Evolutionary conservation across 1,140 invertebrate genomes (phyloP).

Genomic region (Cardiocondyla obscurior): DNA sequence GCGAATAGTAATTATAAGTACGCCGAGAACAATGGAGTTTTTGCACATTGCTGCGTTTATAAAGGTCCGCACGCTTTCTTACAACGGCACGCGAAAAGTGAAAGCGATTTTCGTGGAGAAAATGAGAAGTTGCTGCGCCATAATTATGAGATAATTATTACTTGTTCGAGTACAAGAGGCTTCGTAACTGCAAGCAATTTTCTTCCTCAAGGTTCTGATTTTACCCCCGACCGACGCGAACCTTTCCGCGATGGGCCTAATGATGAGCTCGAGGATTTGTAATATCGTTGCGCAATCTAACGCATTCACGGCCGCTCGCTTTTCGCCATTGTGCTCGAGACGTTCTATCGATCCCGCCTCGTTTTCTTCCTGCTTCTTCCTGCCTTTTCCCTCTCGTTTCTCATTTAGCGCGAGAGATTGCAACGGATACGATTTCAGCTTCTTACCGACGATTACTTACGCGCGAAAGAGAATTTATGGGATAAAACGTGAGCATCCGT

Average conservation of each 20-base stretch:
- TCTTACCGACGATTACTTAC: constrained; percentile 60
- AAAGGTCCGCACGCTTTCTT: not conserved
- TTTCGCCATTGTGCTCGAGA: constrained; percentile 71
- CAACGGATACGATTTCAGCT: constrained; percentile 42
- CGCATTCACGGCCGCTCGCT: constrained; percentile 63
- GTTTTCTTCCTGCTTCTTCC: constrained; percentile 37
- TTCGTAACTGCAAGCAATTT: constrained; percentile 49
- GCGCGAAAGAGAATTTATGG: constrained; percentile 19
- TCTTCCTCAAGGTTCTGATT: constrained; percentile 12
- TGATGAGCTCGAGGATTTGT: constrained; percentile 63
- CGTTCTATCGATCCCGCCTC: constrained; percentile 71
- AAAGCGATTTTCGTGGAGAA: constrained; percentile 16
- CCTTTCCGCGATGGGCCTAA: constrained; percentile 69
- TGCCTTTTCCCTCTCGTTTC: not conserved
- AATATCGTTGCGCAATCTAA: constrained; percentile 73
- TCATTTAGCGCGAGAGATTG: constrained; percentile 28
- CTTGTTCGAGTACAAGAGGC: constrained; percentile 58
- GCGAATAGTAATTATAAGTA: not conserved
- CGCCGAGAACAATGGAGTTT: not conserved
- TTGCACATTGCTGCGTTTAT: not conserved
- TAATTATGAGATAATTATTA: constrained; percentile 70
- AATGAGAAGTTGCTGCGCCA: constrained; percentile 42
- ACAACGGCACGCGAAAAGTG: not conserved
- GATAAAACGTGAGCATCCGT: constrained; percentile 42
- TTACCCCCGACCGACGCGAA: constrained; percentile 45